phyloP scores from a whole-genome alignment of 2,797 vertebrate genomes.

The Triplophysa yarkandensis region DNA sequence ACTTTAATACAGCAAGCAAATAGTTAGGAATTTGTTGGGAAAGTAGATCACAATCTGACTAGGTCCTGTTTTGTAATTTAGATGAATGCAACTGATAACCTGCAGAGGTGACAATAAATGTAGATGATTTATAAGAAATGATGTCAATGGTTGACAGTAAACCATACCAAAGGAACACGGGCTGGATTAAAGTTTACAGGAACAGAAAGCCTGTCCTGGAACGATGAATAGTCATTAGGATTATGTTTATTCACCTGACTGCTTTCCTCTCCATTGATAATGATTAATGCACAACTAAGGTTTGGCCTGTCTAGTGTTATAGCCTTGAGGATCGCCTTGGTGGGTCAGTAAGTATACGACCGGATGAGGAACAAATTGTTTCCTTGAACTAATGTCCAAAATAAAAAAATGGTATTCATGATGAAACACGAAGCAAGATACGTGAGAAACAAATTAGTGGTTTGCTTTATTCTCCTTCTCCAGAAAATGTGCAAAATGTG shows the following conservation, averaged over 20 bases:
- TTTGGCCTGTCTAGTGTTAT: background rate
- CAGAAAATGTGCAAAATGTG: too few species aligned
- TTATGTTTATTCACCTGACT: background rate
- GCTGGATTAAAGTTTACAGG: background rate
- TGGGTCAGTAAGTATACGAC: background rate
- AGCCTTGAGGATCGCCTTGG: background rate
- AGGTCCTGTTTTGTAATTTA: too few species aligned
- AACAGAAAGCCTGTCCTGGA: background rate
- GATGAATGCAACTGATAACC: background rate
- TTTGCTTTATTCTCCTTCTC: too few species aligned
- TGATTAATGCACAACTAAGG: background rate
- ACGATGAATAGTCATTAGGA: background rate
- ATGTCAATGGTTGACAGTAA: background rate
- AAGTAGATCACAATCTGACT: background rate
- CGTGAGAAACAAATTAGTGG: too few species aligned
- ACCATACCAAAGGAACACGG: background rate
- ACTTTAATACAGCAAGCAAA: background rate
- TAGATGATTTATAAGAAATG: conserved; percentile 4
- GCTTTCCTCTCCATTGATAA: background rate
- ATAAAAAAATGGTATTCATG: too few species aligned
- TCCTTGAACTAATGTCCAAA: too few species aligned
- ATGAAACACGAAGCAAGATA: too few species aligned
- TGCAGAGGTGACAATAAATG: background rate
- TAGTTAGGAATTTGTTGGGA: background rate
- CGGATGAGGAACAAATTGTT: background rate